Conservation (phyloP, 1,140 invertebrate species). For the Drosophila ironensis region DNA sequence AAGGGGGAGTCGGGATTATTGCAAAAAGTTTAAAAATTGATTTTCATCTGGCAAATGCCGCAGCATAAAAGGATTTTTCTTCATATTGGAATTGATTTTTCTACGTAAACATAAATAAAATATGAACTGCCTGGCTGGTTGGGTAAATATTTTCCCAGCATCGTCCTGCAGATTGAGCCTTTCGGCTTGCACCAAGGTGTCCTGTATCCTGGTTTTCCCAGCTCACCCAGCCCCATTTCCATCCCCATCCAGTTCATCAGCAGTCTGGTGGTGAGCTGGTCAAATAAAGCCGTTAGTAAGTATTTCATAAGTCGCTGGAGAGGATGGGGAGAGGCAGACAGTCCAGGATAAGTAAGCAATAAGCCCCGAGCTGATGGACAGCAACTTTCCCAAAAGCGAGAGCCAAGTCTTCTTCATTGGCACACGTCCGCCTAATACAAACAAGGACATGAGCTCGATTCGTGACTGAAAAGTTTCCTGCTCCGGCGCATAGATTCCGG, state of each 20-base stretch:
- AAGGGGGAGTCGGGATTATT: constrained; percentile 44
- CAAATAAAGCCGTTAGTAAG: constrained; percentile 78
- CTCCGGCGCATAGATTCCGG: constrained; percentile 32
- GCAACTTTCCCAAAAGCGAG: constrained; percentile 45
- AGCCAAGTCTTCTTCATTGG: constrained; percentile 64
- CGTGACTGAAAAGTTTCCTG: constrained; percentile 74
- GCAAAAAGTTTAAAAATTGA: constrained; percentile 74
- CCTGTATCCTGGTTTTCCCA: too few relatives aligned
- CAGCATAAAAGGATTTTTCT: constrained; percentile 73
- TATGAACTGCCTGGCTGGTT: constrained; percentile 59
- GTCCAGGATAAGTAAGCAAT: constrained; percentile 64
- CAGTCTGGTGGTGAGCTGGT: constrained; percentile 65
- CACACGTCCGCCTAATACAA: constrained; percentile 79
- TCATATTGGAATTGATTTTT: constrained; percentile 73
- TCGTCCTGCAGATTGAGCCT: constrained; percentile 14
- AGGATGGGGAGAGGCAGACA: constrained; percentile 1
- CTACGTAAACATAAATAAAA: constrained; percentile 78
- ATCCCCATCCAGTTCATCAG: constrained; percentile 43
- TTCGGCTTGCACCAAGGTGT: constrained; percentile 14
- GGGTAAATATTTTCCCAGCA: constrained; percentile 66
- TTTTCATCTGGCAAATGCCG: constrained; percentile 61
- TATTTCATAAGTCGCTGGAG: constrained; percentile 71
- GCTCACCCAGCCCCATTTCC: background rate
- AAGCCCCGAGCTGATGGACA: constrained; percentile 72
- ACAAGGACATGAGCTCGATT: constrained; percentile 76